phyloP scores from a whole-genome alignment of 2,888 invertebrate species.

The Anthophora plumipes region DNA sequence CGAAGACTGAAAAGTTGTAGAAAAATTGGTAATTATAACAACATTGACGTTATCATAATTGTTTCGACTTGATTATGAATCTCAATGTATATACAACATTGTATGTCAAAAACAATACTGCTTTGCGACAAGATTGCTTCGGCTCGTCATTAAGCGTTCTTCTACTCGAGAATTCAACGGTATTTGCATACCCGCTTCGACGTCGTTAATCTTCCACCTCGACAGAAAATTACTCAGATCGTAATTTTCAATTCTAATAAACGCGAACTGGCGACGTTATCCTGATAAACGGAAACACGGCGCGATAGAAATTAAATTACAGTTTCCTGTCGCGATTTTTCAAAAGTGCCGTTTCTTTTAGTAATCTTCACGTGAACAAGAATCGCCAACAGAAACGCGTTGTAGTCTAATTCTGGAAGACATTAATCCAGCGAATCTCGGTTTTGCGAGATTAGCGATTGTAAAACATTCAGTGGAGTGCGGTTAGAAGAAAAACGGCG shows the following conservation, averaged over 20 bases:
- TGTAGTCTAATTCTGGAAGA: constrained; percentile 23
- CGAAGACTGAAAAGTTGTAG: neutral
- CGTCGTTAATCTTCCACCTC: constrained; percentile 23
- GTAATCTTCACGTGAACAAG: neutral
- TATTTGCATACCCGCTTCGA: constrained; percentile 29
- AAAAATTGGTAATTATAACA: neutral
- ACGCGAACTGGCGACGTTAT: neutral
- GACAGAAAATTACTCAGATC: constrained; percentile 35
- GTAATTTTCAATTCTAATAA: constrained; percentile 51
- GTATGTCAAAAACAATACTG: too few relatives aligned
- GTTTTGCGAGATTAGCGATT: constrained; percentile 20
- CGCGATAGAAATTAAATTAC: constrained; percentile 31
- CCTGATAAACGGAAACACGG: neutral
- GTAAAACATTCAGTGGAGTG: constrained; percentile 18
- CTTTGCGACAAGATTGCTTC: constrained; percentile 5
- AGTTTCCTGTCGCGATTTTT: constrained; percentile 1
- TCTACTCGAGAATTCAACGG: constrained; percentile 23
- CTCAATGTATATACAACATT: neutral
- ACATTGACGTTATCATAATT: neutral
- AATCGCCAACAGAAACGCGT: neutral
- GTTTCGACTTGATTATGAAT: neutral
- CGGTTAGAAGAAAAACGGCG: constrained; percentile 27
- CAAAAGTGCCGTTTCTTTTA: constrained; percentile 9
- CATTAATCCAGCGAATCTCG: constrained; percentile 34
- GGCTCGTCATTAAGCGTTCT: constrained; percentile 9